These are phyloP conservation scores for Paragorgia papillata DNA, from an alignment of 92 coral and sea anemone genomes.

Conservation along the genomic window DNA sequence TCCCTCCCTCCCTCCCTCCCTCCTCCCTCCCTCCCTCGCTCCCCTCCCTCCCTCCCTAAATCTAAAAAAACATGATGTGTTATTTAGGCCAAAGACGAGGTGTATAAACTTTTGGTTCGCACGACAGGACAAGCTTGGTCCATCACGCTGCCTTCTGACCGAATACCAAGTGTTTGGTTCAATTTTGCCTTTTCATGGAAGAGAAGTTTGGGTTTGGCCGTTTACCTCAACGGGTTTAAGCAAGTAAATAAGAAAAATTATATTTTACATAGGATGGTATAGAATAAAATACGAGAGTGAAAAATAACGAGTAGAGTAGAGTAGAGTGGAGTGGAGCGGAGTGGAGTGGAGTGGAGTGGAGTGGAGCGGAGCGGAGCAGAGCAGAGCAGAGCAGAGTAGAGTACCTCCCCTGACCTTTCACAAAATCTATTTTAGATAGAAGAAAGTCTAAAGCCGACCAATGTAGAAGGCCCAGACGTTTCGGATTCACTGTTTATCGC, in stretches of 20 bases:
- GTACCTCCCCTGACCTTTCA: no score
- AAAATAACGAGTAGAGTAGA: no score
- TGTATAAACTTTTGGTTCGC: constrained; percentile 26
- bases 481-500: constrained; percentile 16
- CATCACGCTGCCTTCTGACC: constrained; percentile 26
- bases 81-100: constrained; percentile 32
- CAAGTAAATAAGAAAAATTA: no score
- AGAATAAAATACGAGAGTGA: no score
- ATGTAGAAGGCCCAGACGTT: constrained; percentile 36
- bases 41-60: no score
- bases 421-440: constrained; percentile 11
- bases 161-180: constrained; percentile 40
- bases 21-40: no score
- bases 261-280: no score
- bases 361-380: no score
- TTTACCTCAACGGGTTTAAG: constrained; percentile 34
- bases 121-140: constrained; percentile 35
- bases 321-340: no score
- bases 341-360: no score
- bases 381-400: no score
- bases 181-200: constrained; percentile 37
- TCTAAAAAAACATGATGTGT: neutral
- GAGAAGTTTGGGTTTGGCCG: constrained; percentile 21
- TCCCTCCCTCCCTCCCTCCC: no score
- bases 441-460: constrained; percentile 10